These are phyloP conservation scores for Drosophila setifemur DNA, from an alignment of 1,140 invertebrate genomes.

Conservation along the genomic window DNA sequence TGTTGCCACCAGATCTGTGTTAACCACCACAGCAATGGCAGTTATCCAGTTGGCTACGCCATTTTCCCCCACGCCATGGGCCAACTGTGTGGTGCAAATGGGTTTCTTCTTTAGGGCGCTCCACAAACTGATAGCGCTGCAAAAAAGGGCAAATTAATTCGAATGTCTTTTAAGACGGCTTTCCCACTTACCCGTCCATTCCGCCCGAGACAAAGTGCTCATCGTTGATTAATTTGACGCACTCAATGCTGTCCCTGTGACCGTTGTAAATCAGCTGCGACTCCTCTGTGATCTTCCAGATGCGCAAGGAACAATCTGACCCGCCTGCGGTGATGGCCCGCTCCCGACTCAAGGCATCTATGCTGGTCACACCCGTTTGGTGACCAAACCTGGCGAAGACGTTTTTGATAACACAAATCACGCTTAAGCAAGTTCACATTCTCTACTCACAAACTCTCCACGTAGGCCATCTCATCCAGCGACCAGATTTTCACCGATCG, in stretches of 20 bases:
- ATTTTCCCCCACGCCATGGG: slow-evolving; percentile 89
- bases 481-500: slow-evolving; percentile 96
- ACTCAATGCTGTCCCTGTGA: slow-evolving; percentile 91
- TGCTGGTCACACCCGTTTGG: slow-evolving; percentile 92
- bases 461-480: slow-evolving; percentile 96
- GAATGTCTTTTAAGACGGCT: not conserved
- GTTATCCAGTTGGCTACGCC: slow-evolving; percentile 92
- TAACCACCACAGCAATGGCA: slow-evolving; percentile 89
- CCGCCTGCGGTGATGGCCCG: slow-evolving; percentile 95
- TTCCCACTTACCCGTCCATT: slow-evolving; percentile 89
- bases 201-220: slow-evolving; percentile 95
- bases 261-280: slow-evolving; percentile 97
- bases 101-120: slow-evolving; percentile 95
- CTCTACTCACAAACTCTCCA: slow-evolving; percentile 92
- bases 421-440: accelerated
- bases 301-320: slow-evolving; percentile 91
- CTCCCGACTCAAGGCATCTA: slow-evolving; percentile 93
- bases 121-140: slow-evolving; percentile 91
- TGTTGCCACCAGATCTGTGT: slow-evolving; percentile 95
- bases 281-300: slow-evolving; percentile 98
- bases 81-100: slow-evolving; percentile 86
- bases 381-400: slow-evolving; percentile 90
- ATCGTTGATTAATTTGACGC: slow-evolving; percentile 94
- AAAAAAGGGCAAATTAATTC: not conserved
- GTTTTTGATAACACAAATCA: not conserved